Conservation (phyloP, 2,113 vertebrate genomes). For the Sander lucioperca region DNA sequence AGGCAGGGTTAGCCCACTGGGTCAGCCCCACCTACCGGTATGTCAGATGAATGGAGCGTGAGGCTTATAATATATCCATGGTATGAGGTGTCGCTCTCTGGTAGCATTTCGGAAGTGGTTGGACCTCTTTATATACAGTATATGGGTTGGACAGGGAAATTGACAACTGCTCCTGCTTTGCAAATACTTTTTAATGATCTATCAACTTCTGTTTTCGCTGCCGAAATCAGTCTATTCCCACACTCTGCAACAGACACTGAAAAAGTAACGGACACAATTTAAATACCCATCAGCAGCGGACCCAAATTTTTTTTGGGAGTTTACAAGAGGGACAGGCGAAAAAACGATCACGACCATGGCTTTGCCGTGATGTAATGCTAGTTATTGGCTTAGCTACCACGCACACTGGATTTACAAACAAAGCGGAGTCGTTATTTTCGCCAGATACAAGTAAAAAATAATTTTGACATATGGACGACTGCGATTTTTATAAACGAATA, state of each 20-base stretch:
- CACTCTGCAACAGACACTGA: conserved; percentile 17
- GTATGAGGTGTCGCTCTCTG: conserved; percentile 68
- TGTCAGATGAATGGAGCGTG: conserved; percentile 74
- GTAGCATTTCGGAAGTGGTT: conserved; percentile 65
- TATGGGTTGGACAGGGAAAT: conserved; percentile 66
- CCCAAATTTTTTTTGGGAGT: not conserved
- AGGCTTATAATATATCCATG: too few species aligned
- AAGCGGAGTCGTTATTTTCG: not conserved
- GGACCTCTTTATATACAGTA: conserved; percentile 28
- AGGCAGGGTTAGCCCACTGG: conserved; percentile 74
- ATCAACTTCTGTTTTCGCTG: conserved; percentile 49
- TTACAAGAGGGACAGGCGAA: not conserved
- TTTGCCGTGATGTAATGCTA: not conserved
- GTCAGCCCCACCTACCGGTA: conserved; percentile 81
- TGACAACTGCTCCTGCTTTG: conserved; percentile 60
- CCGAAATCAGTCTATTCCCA: conserved; percentile 36
- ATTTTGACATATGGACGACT: not conserved
- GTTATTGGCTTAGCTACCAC: too few species aligned
- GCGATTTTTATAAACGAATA: not conserved
- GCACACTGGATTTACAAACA: not conserved
- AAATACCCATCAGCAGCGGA: not conserved
- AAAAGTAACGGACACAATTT: conserved; percentile 7
- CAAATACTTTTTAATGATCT: conserved; percentile 51
- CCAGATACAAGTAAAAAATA: not conserved
- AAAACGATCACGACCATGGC: not conserved